These are phyloP conservation scores for Nasonovia ribisnigri DNA, from an alignment of 2,888 invertebrate species.

Conservation along the genomic window DNA sequence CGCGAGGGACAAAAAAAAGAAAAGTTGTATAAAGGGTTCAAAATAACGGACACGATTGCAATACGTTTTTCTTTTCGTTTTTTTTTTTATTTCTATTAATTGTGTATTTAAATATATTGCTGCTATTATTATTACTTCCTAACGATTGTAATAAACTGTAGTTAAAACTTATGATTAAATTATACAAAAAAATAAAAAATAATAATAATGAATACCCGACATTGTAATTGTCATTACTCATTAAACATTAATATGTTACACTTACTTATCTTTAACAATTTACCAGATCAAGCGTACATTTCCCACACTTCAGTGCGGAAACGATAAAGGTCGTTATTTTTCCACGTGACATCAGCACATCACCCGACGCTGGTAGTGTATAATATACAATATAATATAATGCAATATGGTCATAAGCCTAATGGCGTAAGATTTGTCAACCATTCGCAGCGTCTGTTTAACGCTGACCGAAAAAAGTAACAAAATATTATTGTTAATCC, in stretches of 20 bases:
- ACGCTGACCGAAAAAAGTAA: not conserved
- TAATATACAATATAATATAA: not conserved
- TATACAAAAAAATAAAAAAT: constrained; percentile 20
- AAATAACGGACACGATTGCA: constrained; percentile 57
- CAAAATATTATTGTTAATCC: not conserved
- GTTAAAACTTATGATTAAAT: constrained; percentile 58
- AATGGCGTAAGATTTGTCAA: not conserved
- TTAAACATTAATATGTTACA: not conserved
- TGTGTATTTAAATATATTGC: constrained; percentile 52
- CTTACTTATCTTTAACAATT: not conserved
- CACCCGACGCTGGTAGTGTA: not conserved
- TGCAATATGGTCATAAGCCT: not conserved
- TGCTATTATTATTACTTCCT: constrained; percentile 55
- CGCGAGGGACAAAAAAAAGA: not conserved
- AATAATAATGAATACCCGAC: not conserved
- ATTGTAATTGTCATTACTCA: not conserved
- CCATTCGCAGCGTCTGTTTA: no score
- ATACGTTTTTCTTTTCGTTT: constrained; percentile 49
- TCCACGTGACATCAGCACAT: not conserved
- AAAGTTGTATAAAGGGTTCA: constrained; percentile 40
- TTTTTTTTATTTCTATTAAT: constrained; percentile 32
- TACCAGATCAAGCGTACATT: not conserved
- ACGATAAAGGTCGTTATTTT: not conserved
- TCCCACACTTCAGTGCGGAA: not conserved
- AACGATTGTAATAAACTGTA: constrained; percentile 62